Evolutionary conservation across 2,113 vertebrate genomes (phyloP).

Genomic region (Oreochromis aureus): DNA sequence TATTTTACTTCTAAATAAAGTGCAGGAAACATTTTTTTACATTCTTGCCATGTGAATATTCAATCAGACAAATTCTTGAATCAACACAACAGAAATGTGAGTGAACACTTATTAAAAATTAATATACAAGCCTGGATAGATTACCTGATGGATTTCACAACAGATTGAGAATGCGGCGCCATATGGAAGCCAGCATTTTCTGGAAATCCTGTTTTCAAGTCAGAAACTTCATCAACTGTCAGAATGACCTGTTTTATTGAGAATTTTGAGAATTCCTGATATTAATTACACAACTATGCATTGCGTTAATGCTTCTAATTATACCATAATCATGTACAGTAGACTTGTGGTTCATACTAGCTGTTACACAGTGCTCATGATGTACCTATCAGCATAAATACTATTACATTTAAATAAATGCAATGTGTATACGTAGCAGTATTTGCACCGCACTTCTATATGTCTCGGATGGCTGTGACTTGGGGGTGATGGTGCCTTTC

Average conservation of each 20-base stretch:
- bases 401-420: not conserved
- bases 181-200: not conserved
- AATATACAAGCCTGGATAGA: not conserved
- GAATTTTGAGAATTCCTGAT: not conserved
- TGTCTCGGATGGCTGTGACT: not conserved
- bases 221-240: not conserved
- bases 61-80: not conserved
- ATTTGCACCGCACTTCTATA: not conserved
- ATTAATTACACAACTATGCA: not conserved
- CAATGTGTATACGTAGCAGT: not conserved
- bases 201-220: not conserved
- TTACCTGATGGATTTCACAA: not conserved
- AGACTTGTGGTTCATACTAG: not conserved
- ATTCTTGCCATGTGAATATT: not conserved
- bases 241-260: not conserved
- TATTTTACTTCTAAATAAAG: not conserved
- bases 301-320: not conserved
- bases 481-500: not conserved
- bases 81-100: not conserved
- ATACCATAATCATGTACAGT: not conserved
- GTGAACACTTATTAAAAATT: not conserved
- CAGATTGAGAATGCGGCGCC: not conserved
- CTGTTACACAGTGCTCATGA: not conserved
- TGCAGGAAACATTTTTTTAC: accelerated
- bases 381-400: not conserved